Base-by-base conservation (phyloP, 2,888 invertebrate species). In the Endotricha flammealis region DNA sequence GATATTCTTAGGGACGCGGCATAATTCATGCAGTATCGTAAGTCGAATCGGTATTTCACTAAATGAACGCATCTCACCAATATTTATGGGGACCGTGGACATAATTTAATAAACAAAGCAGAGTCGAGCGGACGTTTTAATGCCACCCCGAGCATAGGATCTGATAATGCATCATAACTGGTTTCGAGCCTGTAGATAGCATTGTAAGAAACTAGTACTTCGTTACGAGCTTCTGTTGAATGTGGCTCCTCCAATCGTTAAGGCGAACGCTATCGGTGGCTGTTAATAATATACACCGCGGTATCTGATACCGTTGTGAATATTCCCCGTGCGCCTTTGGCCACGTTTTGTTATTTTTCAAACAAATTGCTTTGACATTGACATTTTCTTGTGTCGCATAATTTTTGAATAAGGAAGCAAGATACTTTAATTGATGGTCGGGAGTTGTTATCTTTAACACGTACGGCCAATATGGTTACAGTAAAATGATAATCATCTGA, bases 101-200 rank as follows among this genome's bases (percentile, higher is more conserved):
- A 83, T 85, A 82, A 85, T 86, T 85, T 86, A 86, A 86, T 86
- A 86, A 86, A 86, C 86, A 85, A 86, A 85, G 82, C 83, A 81
- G 79, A 65, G 55, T 63, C 69, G 53, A 65, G 66, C 64, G 60
- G 69, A 76, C 73, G 61, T 74, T 81, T 82, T 82, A 82, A 73
- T 78, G 75, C 76, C 83, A 83, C 82, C 82, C 78, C 73, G 56
- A 75, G 76, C 78, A 71, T 71, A 66, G 70, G 69, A 85, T 86
- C 85, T 73, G 86, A 86, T 86, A 86, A 72, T 76, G 77, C 64
- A 66, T 77, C 79, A 77, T 78, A 86, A 86, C 86, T 73, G 83
- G 86, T 85, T 83, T 53, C 64, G 55, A 67, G 67, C 65, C 63
- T 56, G 50, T 72, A 80, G 85, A 85, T 86, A 85, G 81, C 81